These are phyloP conservation scores for Dynastes maya DNA, from an alignment of 2,888 invertebrate species.

Conservation along the genomic window DNA sequence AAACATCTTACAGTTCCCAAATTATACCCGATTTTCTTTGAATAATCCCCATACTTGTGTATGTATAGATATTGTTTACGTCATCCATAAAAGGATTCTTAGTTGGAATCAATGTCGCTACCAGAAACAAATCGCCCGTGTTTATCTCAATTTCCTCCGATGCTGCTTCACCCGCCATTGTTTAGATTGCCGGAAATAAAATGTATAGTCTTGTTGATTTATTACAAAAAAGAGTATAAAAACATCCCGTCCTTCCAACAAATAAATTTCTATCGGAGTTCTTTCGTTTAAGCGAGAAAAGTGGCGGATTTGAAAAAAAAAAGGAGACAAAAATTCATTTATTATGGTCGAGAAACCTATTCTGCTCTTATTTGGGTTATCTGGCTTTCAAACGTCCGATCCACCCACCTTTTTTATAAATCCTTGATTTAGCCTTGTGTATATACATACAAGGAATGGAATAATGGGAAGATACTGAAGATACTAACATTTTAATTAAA, in stretches of 20 bases:
- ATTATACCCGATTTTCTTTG: background rate
- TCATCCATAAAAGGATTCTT: background rate
- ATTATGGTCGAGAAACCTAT: slow-evolving; percentile 23
- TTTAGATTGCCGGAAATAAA: slow-evolving; percentile 40
- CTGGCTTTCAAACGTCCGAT: background rate
- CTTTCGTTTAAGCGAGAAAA: slow-evolving; percentile 6
- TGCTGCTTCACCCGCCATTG: slow-evolving; percentile 16
- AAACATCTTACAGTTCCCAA: too few relatives aligned
- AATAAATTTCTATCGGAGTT: slow-evolving; percentile 21
- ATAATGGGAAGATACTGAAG: background rate
- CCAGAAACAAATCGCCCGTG: slow-evolving; percentile 33
- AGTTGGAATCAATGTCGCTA: slow-evolving; percentile 21
- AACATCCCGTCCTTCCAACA: slow-evolving; percentile 27
- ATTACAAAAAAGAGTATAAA: slow-evolving; percentile 31
- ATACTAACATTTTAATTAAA: background rate
- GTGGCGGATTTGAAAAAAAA: background rate
- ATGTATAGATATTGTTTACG: slow-evolving; percentile 14
- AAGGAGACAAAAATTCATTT: slow-evolving; percentile 30
- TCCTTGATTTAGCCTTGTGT: background rate
- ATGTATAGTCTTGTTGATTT: slow-evolving; percentile 44
- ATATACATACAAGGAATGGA: background rate
- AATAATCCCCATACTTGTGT: background rate
- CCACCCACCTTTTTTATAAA: background rate
- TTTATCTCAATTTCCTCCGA: slow-evolving; percentile 37
- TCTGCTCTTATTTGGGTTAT: slow-evolving; percentile 10